Base-by-base conservation (phyloP, 2,888 invertebrate genomes). In the Heliconius charithonia region DNA sequence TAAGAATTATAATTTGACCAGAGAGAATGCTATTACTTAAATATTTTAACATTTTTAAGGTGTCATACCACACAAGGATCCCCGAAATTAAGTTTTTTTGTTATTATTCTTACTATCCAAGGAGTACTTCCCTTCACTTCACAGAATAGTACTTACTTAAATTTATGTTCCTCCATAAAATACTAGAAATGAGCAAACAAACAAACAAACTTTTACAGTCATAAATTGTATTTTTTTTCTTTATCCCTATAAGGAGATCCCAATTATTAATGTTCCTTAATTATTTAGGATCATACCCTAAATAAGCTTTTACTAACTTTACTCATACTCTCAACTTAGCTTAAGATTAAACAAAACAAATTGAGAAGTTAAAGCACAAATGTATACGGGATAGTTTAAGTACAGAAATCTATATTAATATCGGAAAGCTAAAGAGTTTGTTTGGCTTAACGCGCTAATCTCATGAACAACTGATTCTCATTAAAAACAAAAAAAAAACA, bases 311-410 rank as follows among this genome's bases (percentile, higher is more conserved):
- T 27, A 27, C n/a, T 70, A 27, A 70, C 70, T 70, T 56, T n/a
- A 29, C 71, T 71, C n/a, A 32, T 32, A 32, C 22, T 27, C 56
- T 32, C 22, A 59, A 56, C 29, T 67, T n/a, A 67, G 13, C 6
- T n/a, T 59, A 22, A 56, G 32, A 71, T 71, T 71, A 71, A 70
- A 71, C 71, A 56, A 56, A 29, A 71, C 71, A 71, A 71, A 32
- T 71, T 71, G 32, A 29, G 71, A 32, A 59, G n/a, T 56, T 71
- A 32, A 51, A 71, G 13, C 51, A 19, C 22, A 56, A 71, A 32
- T n/a, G 56, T 56, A 45, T 29, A 71, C 70, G 51, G 19, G 71
- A 56, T 37, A 41, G 37, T 67, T 25, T 67, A 37, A 41, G n/a
- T 67, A n/a, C 22, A 37, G n/a, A 71, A 6, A 56, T 32, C 4